phyloP scores from a whole-genome alignment of 2,797 vertebrate species.

The Phataginus tricuspis region DNA sequence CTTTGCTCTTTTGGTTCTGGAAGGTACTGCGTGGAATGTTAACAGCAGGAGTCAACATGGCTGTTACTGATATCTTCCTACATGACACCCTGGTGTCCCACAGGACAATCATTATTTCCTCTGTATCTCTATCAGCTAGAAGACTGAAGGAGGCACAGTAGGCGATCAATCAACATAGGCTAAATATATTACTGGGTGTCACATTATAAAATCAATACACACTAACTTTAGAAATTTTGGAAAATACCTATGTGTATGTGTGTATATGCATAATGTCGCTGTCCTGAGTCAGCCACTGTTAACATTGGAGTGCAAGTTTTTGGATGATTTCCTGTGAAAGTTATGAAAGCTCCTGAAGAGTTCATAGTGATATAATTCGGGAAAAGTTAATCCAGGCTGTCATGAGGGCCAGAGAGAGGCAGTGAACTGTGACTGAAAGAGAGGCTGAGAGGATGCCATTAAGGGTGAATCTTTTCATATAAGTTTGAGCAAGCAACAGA shows the following conservation, averaged over 20 bases:
- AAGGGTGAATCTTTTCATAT: conserved; percentile 47
- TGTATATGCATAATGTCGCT: not conserved
- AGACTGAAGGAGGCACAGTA: not conserved
- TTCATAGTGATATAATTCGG: not conserved
- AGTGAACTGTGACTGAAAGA: not conserved
- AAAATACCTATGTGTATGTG: not conserved
- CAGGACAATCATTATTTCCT: not conserved
- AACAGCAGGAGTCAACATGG: not conserved
- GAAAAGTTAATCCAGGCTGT: not conserved
- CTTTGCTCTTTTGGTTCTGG: not conserved
- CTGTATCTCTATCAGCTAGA: not conserved
- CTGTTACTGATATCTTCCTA: not conserved
- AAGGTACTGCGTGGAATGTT: not conserved
- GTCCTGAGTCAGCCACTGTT: not conserved
- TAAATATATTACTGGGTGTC: not conserved
- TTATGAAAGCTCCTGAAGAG: not conserved
- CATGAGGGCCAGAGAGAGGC: not conserved
- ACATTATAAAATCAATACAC: not conserved
- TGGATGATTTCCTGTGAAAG: not conserved
- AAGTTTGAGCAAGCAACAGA: conserved; percentile 4
- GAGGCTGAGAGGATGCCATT: not conserved
- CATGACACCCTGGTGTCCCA: not conserved
- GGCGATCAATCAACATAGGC: not conserved
- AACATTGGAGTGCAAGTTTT: not conserved
- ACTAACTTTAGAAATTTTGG: not conserved